phyloP scores from a whole-genome alignment of 2,888 invertebrate species.

The Trypoxylon attenuatum region DNA sequence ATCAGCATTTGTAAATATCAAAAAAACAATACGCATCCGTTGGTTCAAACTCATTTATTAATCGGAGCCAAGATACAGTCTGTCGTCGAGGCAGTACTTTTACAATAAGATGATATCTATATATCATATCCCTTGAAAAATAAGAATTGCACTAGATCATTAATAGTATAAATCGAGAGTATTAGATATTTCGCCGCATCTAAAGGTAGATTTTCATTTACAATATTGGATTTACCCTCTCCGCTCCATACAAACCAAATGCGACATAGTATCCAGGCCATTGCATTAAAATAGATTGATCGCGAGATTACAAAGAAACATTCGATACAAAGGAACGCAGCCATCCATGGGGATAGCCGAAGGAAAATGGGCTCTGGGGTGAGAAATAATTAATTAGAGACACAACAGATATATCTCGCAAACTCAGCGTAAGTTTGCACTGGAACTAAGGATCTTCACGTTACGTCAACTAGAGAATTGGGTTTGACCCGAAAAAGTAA shows the following conservation, averaged over 20 bases:
- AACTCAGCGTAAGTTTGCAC: too few relatives aligned
- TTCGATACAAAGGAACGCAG: conserved; percentile 30
- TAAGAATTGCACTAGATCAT: conserved; percentile 57
- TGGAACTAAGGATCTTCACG: too few relatives aligned
- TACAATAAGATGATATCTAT: conserved; percentile 61
- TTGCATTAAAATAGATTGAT: conserved; percentile 40
- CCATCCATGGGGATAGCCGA: background rate
- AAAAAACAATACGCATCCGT: too few relatives aligned
- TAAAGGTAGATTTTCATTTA: conserved; percentile 52
- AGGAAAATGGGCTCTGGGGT: too few relatives aligned
- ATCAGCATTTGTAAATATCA: too few relatives aligned
- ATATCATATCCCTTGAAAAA: conserved; percentile 57
- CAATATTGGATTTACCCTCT: conserved; percentile 44
- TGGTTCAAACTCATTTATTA: conserved; percentile 64
- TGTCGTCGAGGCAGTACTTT: conserved; percentile 68
- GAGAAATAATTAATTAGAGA: too few relatives aligned
- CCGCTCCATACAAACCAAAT: conserved; percentile 11
- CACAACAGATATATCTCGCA: too few relatives aligned
- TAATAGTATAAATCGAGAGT: conserved; percentile 61
- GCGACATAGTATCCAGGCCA: conserved; percentile 41
- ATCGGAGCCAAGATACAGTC: conserved; percentile 67
- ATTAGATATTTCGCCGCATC: conserved; percentile 57
- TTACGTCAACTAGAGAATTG: too few relatives aligned
- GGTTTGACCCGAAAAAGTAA: too few relatives aligned
- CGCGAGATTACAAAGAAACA: conserved; percentile 35